Evolutionary conservation across 1,140 invertebrate species (phyloP).

Genomic region (Listronotus oregonensis): DNA sequence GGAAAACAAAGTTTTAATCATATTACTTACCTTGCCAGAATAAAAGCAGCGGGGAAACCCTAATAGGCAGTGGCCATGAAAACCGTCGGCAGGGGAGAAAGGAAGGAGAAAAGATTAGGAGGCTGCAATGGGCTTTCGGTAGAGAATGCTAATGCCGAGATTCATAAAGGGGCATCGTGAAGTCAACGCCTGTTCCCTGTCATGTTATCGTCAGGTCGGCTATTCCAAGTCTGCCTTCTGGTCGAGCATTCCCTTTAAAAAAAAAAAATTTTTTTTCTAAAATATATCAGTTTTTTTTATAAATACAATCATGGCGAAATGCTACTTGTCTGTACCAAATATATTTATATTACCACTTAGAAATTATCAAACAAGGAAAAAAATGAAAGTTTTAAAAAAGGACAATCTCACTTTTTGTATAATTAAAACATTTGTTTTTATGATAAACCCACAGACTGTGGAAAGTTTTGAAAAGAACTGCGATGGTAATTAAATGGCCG

Average conservation of each 20-base stretch:
- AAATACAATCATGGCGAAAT: too few species aligned
- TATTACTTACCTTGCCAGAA: constrained; percentile 78
- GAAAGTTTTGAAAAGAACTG: too few species aligned
- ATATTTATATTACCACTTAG: too few species aligned
- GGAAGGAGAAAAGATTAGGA: constrained; percentile 90
- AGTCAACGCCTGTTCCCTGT: constrained; percentile 90
- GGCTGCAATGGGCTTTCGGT: constrained; percentile 86
- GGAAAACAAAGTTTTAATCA: background rate
- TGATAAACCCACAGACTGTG: too few species aligned
- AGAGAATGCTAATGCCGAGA: constrained; percentile 90
- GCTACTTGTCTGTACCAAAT: too few species aligned
- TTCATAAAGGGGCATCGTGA: constrained; percentile 97
- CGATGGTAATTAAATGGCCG: too few species aligned
- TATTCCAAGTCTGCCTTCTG: constrained; percentile 88
- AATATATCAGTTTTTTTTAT: too few species aligned
- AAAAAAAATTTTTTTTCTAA: too few species aligned
- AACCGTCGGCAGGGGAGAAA: constrained; percentile 93
- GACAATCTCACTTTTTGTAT: too few species aligned
- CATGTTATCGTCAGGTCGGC: constrained; percentile 94
- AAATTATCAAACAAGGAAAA: too few species aligned
- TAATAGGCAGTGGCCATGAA: constrained; percentile 94
- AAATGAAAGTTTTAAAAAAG: too few species aligned
- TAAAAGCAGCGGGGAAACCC: constrained; percentile 94
- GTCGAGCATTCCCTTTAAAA: constrained; percentile 76
- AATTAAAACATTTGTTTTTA: too few species aligned